phyloP scores from a whole-genome alignment of 2,888 invertebrate species.

The Rhingia rostrata region DNA sequence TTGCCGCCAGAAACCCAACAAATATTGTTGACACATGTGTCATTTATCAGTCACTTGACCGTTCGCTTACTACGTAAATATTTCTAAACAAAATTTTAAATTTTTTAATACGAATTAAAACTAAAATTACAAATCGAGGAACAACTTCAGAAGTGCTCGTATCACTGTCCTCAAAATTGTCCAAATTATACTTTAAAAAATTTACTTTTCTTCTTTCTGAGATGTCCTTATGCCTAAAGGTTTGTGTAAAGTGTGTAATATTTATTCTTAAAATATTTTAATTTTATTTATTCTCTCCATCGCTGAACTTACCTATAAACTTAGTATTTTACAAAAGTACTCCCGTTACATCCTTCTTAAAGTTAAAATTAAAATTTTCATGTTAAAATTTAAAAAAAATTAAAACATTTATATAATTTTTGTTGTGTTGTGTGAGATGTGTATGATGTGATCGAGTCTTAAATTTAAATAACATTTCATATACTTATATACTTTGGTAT shows the following conservation, averaged over 20 bases:
- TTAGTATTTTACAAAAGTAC: slow-evolving; percentile 41
- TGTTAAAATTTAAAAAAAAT: slow-evolving; percentile 4
- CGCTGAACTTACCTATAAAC: slow-evolving; percentile 21
- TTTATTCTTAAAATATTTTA: slow-evolving; percentile 11
- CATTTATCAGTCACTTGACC: too few relatives aligned
- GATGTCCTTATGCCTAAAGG: slow-evolving; percentile 7
- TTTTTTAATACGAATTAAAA: too few relatives aligned
- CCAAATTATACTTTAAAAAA: too few relatives aligned
- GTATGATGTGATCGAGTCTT: slow-evolving; percentile 53
- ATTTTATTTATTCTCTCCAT: slow-evolving; percentile 16
- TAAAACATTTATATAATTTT: not conserved
- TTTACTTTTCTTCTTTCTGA: not conserved
- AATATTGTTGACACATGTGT: too few relatives aligned
- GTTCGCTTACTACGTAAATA: too few relatives aligned
- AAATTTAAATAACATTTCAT: slow-evolving; percentile 36
- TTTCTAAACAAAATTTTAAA: too few relatives aligned
- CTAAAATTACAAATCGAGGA: too few relatives aligned
- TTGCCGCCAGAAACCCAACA: too few relatives aligned
- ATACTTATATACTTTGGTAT: slow-evolving; percentile 61
- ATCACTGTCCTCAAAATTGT: too few relatives aligned
- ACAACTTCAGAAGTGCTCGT: too few relatives aligned
- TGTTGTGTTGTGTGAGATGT: slow-evolving; percentile 18
- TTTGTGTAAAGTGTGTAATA: slow-evolving; percentile 18
- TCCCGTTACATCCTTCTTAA: slow-evolving; percentile 5
- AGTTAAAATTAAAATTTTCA: not conserved